phyloP scores from a whole-genome alignment of 2,113 vertebrate genomes.

The Cettia cetti region DNA sequence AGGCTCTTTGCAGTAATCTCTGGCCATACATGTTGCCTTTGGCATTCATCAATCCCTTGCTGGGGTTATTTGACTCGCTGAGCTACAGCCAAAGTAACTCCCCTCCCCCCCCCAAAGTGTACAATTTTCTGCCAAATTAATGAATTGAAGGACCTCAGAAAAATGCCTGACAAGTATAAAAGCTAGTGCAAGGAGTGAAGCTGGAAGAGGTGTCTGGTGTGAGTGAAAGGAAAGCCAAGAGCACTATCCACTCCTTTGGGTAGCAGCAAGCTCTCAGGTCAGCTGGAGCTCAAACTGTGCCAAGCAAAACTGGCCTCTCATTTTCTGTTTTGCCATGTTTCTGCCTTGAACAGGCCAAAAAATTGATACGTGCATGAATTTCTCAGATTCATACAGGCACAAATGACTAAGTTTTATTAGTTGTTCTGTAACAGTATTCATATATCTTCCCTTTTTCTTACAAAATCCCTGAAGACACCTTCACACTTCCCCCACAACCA shows the following conservation, averaged over 20 bases:
- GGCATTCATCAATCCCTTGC: not conserved
- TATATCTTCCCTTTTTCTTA: not conserved
- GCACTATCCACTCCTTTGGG: accelerated
- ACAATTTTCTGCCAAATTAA: not conserved
- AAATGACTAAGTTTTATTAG: not conserved
- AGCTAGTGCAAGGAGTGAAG: not conserved
- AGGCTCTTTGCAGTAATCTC: not conserved
- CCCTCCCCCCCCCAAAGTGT: not conserved
- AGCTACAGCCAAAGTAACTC: not conserved
- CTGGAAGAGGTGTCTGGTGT: not conserved
- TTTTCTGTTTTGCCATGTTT: not conserved
- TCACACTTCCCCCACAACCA: not conserved
- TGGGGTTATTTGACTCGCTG: not conserved
- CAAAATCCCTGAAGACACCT: not conserved
- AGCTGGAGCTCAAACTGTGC: not conserved
- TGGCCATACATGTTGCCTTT: not conserved
- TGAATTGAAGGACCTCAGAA: not conserved
- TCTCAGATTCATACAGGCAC: not conserved
- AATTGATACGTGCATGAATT: not conserved
- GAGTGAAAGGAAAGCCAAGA: not conserved
- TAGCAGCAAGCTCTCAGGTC: not conserved
- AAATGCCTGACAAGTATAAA: not conserved
- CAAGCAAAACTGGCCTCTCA: not conserved
- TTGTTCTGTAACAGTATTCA: not conserved
- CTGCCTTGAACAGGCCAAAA: not conserved